These are phyloP conservation scores for Creontiades dilutus DNA, from an alignment of 2,888 invertebrate genomes.

Conservation along the genomic window DNA sequence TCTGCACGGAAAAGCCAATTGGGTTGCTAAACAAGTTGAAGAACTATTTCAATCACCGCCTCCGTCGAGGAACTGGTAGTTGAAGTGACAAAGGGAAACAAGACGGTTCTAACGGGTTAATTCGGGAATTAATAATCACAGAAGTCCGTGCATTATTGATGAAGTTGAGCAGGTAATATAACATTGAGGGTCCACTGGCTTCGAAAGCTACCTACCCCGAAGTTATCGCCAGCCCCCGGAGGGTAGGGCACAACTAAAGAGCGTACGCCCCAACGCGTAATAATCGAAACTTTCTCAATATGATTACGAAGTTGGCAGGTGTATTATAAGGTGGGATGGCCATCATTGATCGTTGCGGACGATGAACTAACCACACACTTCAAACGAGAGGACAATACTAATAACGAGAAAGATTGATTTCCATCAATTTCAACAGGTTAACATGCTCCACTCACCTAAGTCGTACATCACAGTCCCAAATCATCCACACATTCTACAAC, in stretches of 20 bases:
- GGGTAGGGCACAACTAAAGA: background rate
- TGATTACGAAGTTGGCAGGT: background rate
- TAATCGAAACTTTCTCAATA: background rate
- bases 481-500: too few species aligned
- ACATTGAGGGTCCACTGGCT: background rate
- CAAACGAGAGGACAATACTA: too few species aligned
- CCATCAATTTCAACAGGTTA: too few species aligned
- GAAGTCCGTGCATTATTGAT: constrained; percentile 48
- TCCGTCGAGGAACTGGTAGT: background rate
- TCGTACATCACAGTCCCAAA: too few species aligned
- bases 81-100: background rate
- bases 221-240: background rate
- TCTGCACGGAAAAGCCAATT: constrained; percentile 1
- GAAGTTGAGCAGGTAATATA: constrained; percentile 36
- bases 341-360: too few species aligned
- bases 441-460: too few species aligned
- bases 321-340: too few species aligned
- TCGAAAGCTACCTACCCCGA: background rate
- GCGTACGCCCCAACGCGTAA: background rate
- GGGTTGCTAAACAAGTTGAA: constrained; percentile 6
- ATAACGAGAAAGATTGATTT: too few species aligned
- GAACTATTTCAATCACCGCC: constrained; percentile 58
- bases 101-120: background rate
- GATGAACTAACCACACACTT: too few species aligned
- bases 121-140: constrained; percentile 59